These are phyloP conservation scores for Neolamprologus variostigma DNA, from an alignment of 2,113 vertebrate genomes.

Conservation along the genomic window DNA sequence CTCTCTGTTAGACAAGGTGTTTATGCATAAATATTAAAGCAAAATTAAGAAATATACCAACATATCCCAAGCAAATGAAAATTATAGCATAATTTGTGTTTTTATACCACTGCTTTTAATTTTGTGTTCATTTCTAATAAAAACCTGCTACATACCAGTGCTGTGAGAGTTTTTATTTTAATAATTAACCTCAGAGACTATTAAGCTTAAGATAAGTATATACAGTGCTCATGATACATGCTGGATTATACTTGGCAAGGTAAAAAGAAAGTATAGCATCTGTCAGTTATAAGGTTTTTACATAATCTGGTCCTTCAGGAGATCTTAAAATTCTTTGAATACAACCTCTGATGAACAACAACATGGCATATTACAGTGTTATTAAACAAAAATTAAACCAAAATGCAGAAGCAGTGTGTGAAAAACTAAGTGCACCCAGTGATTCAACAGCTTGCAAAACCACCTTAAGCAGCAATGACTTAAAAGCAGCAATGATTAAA, in stretches of 20 bases:
- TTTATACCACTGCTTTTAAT: slow-evolving; percentile 21
- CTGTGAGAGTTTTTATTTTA: background rate
- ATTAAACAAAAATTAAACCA: background rate
- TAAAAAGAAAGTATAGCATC: background rate
- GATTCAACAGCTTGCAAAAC: background rate
- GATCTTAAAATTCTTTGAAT: background rate
- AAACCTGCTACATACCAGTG: background rate
- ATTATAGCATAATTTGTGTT: background rate
- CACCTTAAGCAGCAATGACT: background rate
- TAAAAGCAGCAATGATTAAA: background rate
- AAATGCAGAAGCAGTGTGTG: background rate
- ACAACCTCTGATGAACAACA: background rate
- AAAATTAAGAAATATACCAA: background rate
- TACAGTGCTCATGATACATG: background rate
- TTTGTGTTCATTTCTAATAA: slow-evolving; percentile 45
- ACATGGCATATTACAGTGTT: background rate
- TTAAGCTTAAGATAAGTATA: background rate
- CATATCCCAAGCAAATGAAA: background rate
- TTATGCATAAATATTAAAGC: background rate
- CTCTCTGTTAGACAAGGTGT: background rate
- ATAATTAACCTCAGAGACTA: background rate
- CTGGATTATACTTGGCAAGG: background rate
- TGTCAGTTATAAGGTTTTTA: background rate
- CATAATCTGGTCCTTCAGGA: background rate
- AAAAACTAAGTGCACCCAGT: background rate